phyloP scores from a whole-genome alignment of 1,140 invertebrate genomes.

The Hestina assimilis region DNA sequence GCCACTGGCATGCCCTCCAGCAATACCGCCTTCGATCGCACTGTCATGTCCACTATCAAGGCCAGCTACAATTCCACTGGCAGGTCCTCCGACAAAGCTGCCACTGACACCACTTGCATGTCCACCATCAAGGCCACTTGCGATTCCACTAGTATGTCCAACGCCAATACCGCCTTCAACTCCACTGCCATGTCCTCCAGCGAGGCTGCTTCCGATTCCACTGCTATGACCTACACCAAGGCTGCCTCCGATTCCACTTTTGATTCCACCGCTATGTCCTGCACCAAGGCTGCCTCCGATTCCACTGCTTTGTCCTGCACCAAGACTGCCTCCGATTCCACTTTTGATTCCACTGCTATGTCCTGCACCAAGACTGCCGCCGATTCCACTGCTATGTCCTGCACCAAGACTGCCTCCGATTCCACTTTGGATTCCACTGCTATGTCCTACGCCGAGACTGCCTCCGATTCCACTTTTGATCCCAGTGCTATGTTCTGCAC shows the following conservation, averaged over 20 bases:
- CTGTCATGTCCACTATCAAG: constrained; percentile 14
- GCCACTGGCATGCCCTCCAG: constrained; percentile 13
- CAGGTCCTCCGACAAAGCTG: constrained; percentile 6
- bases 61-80: neutral
- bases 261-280: constrained; percentile 13
- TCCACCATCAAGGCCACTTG: no score
- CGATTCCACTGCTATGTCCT: constrained; percentile 4
- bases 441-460: constrained; percentile 10
- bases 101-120: constrained; percentile 5
- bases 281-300: constrained; percentile 7
- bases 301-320: constrained; percentile 10
- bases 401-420: constrained; percentile 6
- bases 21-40: neutral
- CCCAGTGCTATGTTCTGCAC: constrained; percentile 18
- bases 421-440: constrained; percentile 8
- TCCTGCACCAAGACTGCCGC: constrained; percentile 12
- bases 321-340: constrained; percentile 3
- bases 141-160: constrained; percentile 7
- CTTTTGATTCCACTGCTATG: constrained; percentile 14
- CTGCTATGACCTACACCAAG: constrained; percentile 13
- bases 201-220: constrained; percentile 20
- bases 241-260: constrained; percentile 2
- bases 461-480: constrained; percentile 12
- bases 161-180: no score
- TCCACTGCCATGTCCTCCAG: constrained; percentile 7